These are phyloP conservation scores for Drosophila serrata DNA, from an alignment of 1,140 invertebrate genomes.

Conservation along the genomic window DNA sequence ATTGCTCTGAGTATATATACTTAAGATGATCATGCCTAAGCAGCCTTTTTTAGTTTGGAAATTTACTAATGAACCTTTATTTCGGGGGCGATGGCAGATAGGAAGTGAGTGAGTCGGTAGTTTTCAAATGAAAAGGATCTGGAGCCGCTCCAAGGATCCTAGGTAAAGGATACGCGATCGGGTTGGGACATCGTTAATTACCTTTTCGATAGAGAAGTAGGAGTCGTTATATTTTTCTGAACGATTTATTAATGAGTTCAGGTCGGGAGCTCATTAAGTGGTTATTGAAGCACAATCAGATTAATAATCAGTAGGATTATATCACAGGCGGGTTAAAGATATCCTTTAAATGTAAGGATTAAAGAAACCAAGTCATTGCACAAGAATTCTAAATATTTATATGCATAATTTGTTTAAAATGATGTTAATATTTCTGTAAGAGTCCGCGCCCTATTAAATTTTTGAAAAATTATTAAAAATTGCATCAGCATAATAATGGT, in stretches of 20 bases:
- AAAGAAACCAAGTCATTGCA: too few species aligned
- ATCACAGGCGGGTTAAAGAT: too few species aligned
- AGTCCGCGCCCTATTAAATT: too few species aligned
- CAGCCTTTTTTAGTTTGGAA: constrained; percentile 26
- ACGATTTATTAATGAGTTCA: constrained; percentile 15
- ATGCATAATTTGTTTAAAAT: too few species aligned
- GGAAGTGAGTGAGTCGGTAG: constrained; percentile 43
- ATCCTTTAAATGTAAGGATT: too few species aligned
- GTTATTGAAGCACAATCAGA: not conserved
- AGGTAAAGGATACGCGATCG: constrained; percentile 9
- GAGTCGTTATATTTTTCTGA: not conserved
- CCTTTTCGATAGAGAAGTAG: not conserved
- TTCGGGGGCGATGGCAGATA: constrained; percentile 19
- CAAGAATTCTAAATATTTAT: too few species aligned
- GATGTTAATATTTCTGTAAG: too few species aligned
- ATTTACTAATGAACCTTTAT: constrained; percentile 42
- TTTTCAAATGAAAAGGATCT: constrained; percentile 20
- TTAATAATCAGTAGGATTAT: not conserved
- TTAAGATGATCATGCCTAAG: constrained; percentile 27
- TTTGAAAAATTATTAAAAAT: too few species aligned
- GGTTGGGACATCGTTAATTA: constrained; percentile 24
- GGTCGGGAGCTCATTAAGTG: not conserved
- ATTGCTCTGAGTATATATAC: constrained; percentile 31
- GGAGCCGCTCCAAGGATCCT: constrained; percentile 19
- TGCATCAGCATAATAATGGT: too few species aligned